Evolutionary conservation across 2,113 vertebrate species (phyloP).

Genomic region (Gasterosteus nipponicus): DNA sequence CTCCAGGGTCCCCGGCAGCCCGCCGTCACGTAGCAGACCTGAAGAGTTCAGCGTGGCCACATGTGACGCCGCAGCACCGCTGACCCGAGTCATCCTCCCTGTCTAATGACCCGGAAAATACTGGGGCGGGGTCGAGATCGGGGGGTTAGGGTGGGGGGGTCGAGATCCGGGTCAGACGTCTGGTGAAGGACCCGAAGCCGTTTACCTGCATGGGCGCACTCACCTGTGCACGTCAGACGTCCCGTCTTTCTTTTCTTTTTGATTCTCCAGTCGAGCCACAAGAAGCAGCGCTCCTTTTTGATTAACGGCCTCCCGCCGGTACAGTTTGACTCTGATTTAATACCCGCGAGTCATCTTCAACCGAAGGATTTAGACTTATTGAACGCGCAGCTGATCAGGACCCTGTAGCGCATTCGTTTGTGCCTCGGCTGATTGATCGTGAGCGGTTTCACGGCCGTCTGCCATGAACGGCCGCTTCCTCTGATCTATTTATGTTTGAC

Average conservation of each 20-base stretch:
- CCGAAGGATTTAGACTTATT: slow-evolving; percentile 9
- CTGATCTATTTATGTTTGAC: neutral
- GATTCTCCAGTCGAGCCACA: neutral
- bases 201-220: slow-evolving; percentile 17
- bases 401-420: neutral
- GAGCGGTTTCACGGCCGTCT: neutral
- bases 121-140: slow-evolving; percentile 43
- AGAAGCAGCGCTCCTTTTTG: slow-evolving; percentile 15
- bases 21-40: slow-evolving; percentile 36
- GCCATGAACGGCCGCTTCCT: neutral
- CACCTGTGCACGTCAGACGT: slow-evolving; percentile 15
- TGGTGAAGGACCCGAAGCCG: slow-evolving; percentile 25
- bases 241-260: neutral
- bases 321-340: slow-evolving; percentile 23
- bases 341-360: slow-evolving; percentile 25
- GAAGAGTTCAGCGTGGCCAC: slow-evolving; percentile 20
- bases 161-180: slow-evolving; percentile 38
- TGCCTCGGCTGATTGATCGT: neutral
- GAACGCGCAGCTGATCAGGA: slow-evolving; percentile 5
- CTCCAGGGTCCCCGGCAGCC: slow-evolving; percentile 39
- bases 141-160: too few relatives aligned
- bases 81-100: slow-evolving; percentile 40
- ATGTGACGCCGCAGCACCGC: slow-evolving; percentile 26
- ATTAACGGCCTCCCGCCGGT: slow-evolving; percentile 26
- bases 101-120: slow-evolving; percentile 52